Evolutionary conservation across 2,888 invertebrate species (phyloP).

Genomic region (Chrysomela aeneicollis): DNA sequence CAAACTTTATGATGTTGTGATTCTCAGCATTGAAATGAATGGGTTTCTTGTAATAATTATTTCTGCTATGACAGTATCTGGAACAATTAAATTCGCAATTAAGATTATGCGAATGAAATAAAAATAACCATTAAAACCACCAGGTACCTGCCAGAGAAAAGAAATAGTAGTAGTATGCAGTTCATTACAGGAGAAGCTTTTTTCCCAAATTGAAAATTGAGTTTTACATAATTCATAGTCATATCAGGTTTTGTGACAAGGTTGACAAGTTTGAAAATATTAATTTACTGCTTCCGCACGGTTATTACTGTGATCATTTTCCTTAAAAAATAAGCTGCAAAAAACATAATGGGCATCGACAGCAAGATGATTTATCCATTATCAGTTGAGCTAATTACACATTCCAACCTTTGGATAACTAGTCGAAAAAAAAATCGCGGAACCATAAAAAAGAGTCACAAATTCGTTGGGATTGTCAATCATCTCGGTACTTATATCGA

Average conservation of each 20-base stretch:
- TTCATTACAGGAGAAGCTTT: background rate
- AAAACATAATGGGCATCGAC: background rate
- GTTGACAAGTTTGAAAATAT: background rate
- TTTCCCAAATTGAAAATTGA: background rate
- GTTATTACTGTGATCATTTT: background rate
- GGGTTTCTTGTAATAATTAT: no score
- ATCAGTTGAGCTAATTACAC: background rate
- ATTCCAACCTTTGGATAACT: background rate
- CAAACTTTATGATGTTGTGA: no score
- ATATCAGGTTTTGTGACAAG: background rate
- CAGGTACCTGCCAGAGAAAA: conserved; percentile 9
- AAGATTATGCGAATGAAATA: conserved; percentile 1
- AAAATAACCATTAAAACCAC: background rate
- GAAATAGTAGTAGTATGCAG: conserved; percentile 2
- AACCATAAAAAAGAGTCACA: background rate
- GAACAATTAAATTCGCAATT: conserved; percentile 3
- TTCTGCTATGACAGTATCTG: background rate
- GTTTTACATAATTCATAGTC: background rate
- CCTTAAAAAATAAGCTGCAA: background rate
- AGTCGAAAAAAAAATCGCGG: background rate
- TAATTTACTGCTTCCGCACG: background rate
- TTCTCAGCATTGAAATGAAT: no score
- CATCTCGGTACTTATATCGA: no score
- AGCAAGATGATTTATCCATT: background rate
- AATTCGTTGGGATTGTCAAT: no score